Percentiles rank a stretch among this genome's conserved stretches.
These are phyloP conservation scores for Euzetes globulus DNA, from an alignment of 2,888 invertebrate species.

Conservation along the genomic window DNA sequence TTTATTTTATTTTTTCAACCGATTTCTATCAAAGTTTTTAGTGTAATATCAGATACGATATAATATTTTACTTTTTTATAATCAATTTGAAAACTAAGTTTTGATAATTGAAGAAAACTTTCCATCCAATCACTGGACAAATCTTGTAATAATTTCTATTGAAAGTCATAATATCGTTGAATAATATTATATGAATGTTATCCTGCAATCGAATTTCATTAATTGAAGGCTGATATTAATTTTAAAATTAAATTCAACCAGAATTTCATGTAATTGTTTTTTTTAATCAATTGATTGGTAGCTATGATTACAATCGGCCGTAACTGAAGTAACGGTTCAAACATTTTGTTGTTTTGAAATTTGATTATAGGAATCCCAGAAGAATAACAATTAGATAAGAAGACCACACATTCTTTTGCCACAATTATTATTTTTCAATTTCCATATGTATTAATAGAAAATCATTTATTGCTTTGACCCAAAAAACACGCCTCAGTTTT, in stretches of 20 bases:
- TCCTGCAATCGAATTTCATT: conserved; percentile 10
- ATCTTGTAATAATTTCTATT: conserved; percentile 3
- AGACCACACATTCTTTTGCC: too few species aligned
- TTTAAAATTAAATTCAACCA: background rate
- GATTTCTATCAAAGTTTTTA: background rate
- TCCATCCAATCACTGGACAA: background rate
- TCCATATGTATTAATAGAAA: background rate
- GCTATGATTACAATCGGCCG: conserved; percentile 17
- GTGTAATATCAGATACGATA: too few species aligned
- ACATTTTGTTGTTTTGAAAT: background rate
- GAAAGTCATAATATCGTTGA: conserved; percentile 19
- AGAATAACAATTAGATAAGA: background rate
- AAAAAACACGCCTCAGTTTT: conserved; percentile 1
- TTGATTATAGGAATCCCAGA: background rate
- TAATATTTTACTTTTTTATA: background rate
- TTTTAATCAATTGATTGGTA: background rate
- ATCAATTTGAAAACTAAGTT: background rate
- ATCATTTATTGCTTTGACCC: background rate
- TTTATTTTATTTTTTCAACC: background rate
- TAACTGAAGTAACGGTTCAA: background rate
- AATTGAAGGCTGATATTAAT: conserved; percentile 19
- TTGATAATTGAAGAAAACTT: conserved; percentile 6
- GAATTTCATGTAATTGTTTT: background rate
- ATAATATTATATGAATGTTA: conserved; percentile 27
- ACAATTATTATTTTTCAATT: background rate